Evolutionary conservation across 2,797 vertebrate genomes (phyloP), one percentile per base, ranked within the genome.

Genomic region (Eremophila alpestris): DNA sequence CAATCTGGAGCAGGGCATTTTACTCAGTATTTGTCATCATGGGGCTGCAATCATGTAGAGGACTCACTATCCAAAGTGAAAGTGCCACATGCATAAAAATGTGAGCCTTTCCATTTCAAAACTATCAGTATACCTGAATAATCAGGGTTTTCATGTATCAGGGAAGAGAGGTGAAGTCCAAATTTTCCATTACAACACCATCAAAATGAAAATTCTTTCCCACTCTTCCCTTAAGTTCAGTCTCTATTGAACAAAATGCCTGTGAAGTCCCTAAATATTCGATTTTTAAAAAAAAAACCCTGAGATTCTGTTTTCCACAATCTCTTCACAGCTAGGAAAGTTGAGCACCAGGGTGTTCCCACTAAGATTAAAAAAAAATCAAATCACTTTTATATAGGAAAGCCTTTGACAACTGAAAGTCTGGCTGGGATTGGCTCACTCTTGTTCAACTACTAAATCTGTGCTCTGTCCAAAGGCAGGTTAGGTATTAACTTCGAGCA

Each of bases 251-350:
- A 41, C 7, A 82, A 79, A 87, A 89, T 4, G 8, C 10, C 43
- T 55, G 11, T 1, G 9, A 73, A 75, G 21, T 24, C 51, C 9
- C 8, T 45, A 64, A 64, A n/a, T 12, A 49, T 81, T 7, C 45
- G 8, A 7, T 5, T 6, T 13, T 36, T 36, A 16, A 6, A 3
- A 23, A 30, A 34, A 64, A 60, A 10, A 0, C 20, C 7, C 8
- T 10, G 2, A 80, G 46, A 22, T 58, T 77, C 17, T 15, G 5
- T 14, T 27, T 83, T 63, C 55, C 29, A 77, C 29, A 36, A 16
- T 22, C 49, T 38, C 26, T 63, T 29, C 16, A 19, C 16, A 55
- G 23, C 2, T 26, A 32, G 17, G 22, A 2, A 77, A 77, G 11
- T 2, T 58, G 23, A 87, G 21, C 32, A 62, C 3, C 10, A 63